These are phyloP conservation scores for Nematostella vectensis DNA, from an alignment of 92 coral and sea anemone species.

Conservation along the genomic window DNA sequence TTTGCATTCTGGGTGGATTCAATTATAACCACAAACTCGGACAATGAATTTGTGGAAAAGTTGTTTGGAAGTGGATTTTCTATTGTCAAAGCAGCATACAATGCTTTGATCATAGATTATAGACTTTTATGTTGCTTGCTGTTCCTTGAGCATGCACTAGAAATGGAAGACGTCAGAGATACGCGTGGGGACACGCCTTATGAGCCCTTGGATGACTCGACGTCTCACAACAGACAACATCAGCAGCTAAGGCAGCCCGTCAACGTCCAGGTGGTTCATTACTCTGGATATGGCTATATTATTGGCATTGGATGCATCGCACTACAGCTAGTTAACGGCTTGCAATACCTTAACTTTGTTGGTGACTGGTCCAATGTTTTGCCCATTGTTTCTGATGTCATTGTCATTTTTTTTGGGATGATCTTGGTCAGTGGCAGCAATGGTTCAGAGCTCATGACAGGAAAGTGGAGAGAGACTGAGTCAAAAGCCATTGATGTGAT, in stretches of 20 bases:
- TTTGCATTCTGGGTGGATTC: slow-evolving; percentile 83
- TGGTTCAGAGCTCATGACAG: not conserved
- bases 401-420: slow-evolving; percentile 54
- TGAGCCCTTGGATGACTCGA: slow-evolving; percentile 19
- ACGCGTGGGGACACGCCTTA: slow-evolving; percentile 13
- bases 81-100: slow-evolving; percentile 65
- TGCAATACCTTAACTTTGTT: slow-evolving; percentile 65
- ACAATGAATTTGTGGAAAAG: slow-evolving; percentile 42
- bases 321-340: slow-evolving; percentile 51
- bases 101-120: slow-evolving; percentile 73
- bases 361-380: slow-evolving; percentile 70
- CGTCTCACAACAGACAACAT: not conserved
- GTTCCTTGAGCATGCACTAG: slow-evolving; percentile 82
- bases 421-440: slow-evolving; percentile 36
- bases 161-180: slow-evolving; percentile 49
- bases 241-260: slow-evolving; percentile 11
- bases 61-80: slow-evolving; percentile 69
- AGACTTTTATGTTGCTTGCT: slow-evolving; percentile 74
- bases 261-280: slow-evolving; percentile 53
- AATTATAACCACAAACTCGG: slow-evolving; percentile 38
- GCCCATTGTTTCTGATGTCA: slow-evolving; percentile 50
- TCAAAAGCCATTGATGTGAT: slow-evolving; percentile 75
- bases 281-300: slow-evolving; percentile 60
- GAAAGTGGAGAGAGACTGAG: slow-evolving; percentile 77
- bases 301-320: slow-evolving; percentile 51